Evolutionary conservation across 2,888 invertebrate species (phyloP).

Genomic region (Deilephila porcellus): DNA sequence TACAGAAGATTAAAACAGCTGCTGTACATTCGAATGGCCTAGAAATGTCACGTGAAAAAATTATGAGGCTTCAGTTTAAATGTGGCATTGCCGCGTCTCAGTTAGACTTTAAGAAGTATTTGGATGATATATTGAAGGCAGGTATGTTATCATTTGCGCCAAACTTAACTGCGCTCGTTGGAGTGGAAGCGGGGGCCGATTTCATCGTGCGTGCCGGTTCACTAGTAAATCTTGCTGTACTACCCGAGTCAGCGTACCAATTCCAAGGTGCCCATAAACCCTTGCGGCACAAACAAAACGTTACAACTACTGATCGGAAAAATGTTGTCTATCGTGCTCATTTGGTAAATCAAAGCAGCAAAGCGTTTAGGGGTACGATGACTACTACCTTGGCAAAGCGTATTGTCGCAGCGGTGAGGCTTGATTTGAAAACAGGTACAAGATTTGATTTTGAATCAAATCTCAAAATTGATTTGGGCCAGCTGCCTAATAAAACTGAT

Average conservation of each 20-base stretch:
- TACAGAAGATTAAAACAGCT: not conserved
- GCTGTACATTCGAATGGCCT: not conserved
- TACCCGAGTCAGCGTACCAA: not conserved
- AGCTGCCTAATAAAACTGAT: too few relatives aligned
- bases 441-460: not conserved
- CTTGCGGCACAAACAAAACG: not conserved
- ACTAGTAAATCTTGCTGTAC: not conserved
- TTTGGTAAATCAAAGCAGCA: not conserved
- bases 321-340: not conserved
- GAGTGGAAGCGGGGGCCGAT: not conserved
- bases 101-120: not conserved
- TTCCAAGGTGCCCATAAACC: not conserved
- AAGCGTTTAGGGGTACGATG: not conserved
- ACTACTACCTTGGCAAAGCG: not conserved
- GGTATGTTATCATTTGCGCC: not conserved
- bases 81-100: not conserved
- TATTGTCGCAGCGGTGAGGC: not conserved
- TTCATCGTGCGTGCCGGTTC: not conserved
- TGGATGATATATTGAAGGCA: not conserved
- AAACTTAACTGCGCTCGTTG: not conserved
- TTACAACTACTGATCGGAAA: not conserved
- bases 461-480: not conserved
- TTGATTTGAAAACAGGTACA: not conserved
- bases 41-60: not conserved
- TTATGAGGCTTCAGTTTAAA: not conserved